Evolutionary conservation across 2,888 invertebrate genomes (phyloP).

Genomic region (Elmis aenea): DNA sequence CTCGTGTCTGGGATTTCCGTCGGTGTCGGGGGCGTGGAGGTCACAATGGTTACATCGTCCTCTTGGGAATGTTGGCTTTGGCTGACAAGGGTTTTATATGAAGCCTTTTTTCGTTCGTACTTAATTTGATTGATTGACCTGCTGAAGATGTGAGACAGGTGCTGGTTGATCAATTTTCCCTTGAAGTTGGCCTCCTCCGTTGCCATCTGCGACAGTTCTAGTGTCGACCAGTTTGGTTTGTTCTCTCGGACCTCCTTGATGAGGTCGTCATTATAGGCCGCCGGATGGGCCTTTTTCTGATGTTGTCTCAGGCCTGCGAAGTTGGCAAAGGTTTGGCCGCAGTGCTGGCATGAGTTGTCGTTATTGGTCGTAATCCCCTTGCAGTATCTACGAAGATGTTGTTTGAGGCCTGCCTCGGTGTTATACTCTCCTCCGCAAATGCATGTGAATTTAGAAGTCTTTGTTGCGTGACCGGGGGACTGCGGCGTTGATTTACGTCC

Average conservation of each 20-base stretch:
- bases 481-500: too few relatives aligned
- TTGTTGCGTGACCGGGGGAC: too few relatives aligned
- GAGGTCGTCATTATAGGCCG: conserved; percentile 2
- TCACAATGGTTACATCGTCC: too few relatives aligned
- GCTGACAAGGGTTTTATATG: neutral
- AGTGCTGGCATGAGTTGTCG: conserved; percentile 1
- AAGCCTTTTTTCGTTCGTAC: neutral
- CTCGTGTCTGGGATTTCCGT: too few relatives aligned
- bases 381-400: neutral
- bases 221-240: neutral
- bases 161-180: neutral
- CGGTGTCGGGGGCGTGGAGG: too few relatives aligned
- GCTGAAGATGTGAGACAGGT: neutral
- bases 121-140: neutral
- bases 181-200: neutral
- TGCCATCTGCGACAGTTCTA: neutral
- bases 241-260: neutral
- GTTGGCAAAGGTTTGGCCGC: neutral
- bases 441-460: too few relatives aligned
- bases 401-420: neutral
- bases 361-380: neutral
- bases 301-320: conserved; percentile 9
- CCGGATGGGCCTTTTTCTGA: conserved; percentile 4
- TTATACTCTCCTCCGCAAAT: neutral
- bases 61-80: too few relatives aligned